Evolutionary conservation across 2,888 invertebrate genomes (phyloP).

Genomic region (Entomobrya multifasciata): DNA sequence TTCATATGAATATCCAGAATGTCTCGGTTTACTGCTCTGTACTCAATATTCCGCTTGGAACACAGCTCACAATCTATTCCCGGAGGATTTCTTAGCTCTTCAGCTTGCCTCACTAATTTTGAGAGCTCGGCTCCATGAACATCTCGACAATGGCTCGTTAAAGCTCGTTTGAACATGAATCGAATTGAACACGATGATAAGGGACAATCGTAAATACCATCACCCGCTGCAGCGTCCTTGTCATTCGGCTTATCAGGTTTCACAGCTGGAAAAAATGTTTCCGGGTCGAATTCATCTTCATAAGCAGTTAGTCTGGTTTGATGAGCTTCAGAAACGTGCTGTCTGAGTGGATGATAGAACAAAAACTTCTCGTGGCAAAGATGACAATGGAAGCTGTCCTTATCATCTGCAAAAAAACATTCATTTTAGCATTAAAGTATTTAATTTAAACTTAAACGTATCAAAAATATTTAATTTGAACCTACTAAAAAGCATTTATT

Average conservation of each 20-base stretch:
- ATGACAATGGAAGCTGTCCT: conserved; percentile 40
- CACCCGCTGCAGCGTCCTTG: too few species aligned
- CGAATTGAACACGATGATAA: background rate
- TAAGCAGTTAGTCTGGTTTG: conserved; percentile 26
- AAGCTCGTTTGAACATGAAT: background rate
- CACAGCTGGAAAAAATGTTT: background rate
- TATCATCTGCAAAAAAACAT: conserved; percentile 37
- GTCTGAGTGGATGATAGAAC: background rate
- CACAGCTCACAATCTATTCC: conserved; percentile 10
- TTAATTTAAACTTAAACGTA: too few species aligned
- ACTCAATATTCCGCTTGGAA: background rate
- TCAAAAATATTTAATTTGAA: background rate
- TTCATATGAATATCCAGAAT: conserved; percentile 30
- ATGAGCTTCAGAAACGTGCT: conserved; percentile 9
- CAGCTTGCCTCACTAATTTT: background rate
- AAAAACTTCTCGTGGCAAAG: conserved; percentile 28
- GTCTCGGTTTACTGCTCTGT: conserved; percentile 7
- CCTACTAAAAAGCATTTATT: background rate
- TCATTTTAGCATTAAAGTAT: too few species aligned
- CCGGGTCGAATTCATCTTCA: conserved; percentile 27
- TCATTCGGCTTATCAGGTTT: too few species aligned
- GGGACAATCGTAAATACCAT: background rate
- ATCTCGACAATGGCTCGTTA: background rate
- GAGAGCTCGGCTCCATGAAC: background rate
- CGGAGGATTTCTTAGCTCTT: background rate